These are phyloP conservation scores for Antrozous pallidus DNA, from an alignment of 2,797 vertebrate genomes.

Conservation along the genomic window DNA sequence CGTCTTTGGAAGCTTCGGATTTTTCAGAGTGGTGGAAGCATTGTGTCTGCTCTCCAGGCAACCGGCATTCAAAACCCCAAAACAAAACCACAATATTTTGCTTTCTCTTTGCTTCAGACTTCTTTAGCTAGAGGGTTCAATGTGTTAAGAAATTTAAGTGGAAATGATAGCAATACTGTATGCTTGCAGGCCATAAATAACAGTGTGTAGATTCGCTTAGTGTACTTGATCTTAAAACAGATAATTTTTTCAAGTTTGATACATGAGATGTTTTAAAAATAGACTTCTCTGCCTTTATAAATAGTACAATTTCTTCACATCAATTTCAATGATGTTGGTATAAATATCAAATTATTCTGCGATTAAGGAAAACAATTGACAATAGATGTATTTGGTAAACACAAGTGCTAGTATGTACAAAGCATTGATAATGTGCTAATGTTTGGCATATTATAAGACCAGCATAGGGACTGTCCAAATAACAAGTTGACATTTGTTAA, in stretches of 20 bases:
- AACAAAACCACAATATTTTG: slow-evolving; percentile 38
- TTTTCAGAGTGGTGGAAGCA: slow-evolving; percentile 51
- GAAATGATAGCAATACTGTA: neutral
- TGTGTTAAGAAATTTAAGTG: neutral
- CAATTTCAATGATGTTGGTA: slow-evolving; percentile 59
- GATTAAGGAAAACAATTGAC: slow-evolving; percentile 69
- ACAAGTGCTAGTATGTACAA: neutral
- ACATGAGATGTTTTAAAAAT: neutral
- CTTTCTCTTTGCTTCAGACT: slow-evolving; percentile 45
- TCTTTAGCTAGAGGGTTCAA: slow-evolving; percentile 45
- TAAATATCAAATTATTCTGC: slow-evolving; percentile 73
- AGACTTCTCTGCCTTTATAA: slow-evolving; percentile 61
- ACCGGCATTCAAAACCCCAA: neutral
- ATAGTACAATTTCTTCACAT: slow-evolving; percentile 16
- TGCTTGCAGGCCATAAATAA: neutral
- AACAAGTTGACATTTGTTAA: slow-evolving; percentile 49
- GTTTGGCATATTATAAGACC: slow-evolving; percentile 60
- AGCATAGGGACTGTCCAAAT: slow-evolving; percentile 59
- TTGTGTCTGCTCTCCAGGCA: slow-evolving; percentile 52
- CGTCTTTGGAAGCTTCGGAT: slow-evolving; percentile 70
- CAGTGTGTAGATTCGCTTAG: neutral
- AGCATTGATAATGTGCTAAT: slow-evolving; percentile 42
- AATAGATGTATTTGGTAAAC: slow-evolving; percentile 61
- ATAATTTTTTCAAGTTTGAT: neutral
- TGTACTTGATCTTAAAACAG: neutral